Conservation (phyloP, 2,888 invertebrate genomes). For the Drosophila pegasa region DNA sequence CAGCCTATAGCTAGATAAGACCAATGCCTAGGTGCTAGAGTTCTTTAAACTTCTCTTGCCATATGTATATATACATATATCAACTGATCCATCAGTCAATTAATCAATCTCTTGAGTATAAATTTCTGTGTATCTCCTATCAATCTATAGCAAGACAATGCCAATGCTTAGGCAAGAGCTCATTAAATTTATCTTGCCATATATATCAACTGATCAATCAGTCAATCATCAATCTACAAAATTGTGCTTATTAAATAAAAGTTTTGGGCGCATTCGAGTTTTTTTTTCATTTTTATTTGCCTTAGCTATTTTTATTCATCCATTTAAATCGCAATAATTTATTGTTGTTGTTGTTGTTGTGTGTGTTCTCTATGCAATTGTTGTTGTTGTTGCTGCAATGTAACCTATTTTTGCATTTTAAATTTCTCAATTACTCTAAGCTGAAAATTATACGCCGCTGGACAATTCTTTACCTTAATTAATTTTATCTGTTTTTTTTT, state of each 20-base stretch:
- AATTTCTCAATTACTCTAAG: constrained; percentile 13
- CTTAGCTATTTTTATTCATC: constrained; percentile 42
- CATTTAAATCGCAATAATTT: constrained; percentile 11
- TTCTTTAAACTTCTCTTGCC: too few species aligned
- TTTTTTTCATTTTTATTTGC: constrained; percentile 24
- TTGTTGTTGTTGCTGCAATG: constrained; percentile 1
- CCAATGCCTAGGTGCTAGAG: too few species aligned
- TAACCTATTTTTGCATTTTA: background rate
- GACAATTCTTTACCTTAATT: constrained; percentile 3
- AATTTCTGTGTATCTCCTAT: too few species aligned
- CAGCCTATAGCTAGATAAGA: too few species aligned
- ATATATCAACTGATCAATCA: background rate
- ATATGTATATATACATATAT: too few species aligned
- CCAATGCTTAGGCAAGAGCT: too few species aligned
- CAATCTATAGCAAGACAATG: too few species aligned
- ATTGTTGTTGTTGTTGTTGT: constrained; percentile 11
- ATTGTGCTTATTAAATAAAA: constrained; percentile 6
- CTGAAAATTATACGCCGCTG: background rate
- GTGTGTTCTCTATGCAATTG: constrained; percentile 6
- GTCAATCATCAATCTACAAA: background rate
- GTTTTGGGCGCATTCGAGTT: constrained; percentile 8
- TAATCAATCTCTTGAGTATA: too few species aligned
- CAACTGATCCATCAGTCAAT: too few species aligned
- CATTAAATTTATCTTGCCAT: too few species aligned
- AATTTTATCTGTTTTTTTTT: background rate